Evolutionary conservation across 2,113 vertebrate genomes (phyloP), one percentile per base, ranked within the genome.

Genomic region (Siphamia tubifer): DNA sequence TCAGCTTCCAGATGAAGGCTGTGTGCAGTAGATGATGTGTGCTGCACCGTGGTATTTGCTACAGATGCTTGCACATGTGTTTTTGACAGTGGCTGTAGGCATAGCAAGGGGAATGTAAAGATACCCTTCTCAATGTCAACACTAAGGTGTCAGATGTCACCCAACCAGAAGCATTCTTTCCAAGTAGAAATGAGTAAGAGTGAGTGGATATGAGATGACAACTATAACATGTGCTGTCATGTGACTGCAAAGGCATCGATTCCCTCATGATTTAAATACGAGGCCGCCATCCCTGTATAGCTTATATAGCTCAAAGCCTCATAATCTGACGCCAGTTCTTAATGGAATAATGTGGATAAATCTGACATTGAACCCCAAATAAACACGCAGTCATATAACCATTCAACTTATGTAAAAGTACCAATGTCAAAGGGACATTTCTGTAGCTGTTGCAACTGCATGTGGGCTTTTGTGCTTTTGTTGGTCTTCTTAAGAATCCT

Each of bases 81-180:
- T 63, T 71, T 58, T 81, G 77, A 79, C 54, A 66, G 62, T 35
- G 40, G 53, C 79, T 60, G 65, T 15, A 8, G 67, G 71, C 54
- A 67, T 19, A 55, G 65, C 23, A 3, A 49, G 64, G 49, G 53
- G 36, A 23, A 68, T 44, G 53, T 47, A 73, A 55, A 84, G 77
- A 81, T 60, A 68, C 53, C 56, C 58, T 62, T 65, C 51, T 70
- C 69, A 80, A 64, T 81, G 85, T 81, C 82, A 87, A 68, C 69
- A 76, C 6, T 4, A 34, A 77, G 45, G 43, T 67, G 67, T 58
- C 17, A 56, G 48, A 70, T 68, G 62, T 85, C 77, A 69, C 68
- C 70, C 48, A 28, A 69, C 36, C 27, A 77, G 74, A 62, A 51
- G 55, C 52, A 76, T 23, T 48, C 31, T 47, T 39, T 40, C 39